Percentiles rank a stretch among this genome's conserved stretches.
Conservation (phyloP, 1,140 invertebrate genomes). For the Drosophila neocordata region DNA sequence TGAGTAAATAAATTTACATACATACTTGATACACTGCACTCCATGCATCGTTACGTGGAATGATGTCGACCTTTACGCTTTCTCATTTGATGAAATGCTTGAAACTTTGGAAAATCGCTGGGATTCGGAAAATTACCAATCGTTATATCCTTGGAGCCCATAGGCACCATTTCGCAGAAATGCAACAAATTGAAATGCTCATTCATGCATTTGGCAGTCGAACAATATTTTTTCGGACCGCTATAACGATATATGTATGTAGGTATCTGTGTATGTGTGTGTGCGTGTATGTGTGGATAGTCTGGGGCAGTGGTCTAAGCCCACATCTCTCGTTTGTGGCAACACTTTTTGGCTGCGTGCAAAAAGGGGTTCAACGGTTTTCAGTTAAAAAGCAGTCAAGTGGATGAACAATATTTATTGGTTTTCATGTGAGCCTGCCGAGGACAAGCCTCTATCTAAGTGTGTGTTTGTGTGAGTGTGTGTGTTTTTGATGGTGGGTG, state of each 20-base stretch:
- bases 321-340: constrained; percentile 7
- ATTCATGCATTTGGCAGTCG: constrained; percentile 57
- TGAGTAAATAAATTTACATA: too few relatives aligned
- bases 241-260: background rate
- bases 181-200: constrained; percentile 57
- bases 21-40: too few relatives aligned
- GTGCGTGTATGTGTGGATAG: background rate
- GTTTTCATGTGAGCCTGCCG: constrained; percentile 63
- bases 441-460: constrained; percentile 29
- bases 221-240: background rate
- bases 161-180: constrained; percentile 39
- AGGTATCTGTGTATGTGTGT: background rate
- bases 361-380: constrained; percentile 79
- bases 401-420: constrained; percentile 81
- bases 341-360: constrained; percentile 37
- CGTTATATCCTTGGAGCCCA: constrained; percentile 24
- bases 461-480: constrained; percentile 14
- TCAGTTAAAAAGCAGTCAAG: constrained; percentile 78
- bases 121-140: constrained; percentile 28
- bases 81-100: too few relatives aligned
- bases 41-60: too few relatives aligned
- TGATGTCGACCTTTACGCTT: too few relatives aligned
- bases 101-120: too few relatives aligned
- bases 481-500: constrained; percentile 12
- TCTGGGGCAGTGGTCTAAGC: constrained; percentile 30